Evolutionary conservation across 1,140 invertebrate genomes (phyloP).

Genomic region (Heliconius himera): DNA sequence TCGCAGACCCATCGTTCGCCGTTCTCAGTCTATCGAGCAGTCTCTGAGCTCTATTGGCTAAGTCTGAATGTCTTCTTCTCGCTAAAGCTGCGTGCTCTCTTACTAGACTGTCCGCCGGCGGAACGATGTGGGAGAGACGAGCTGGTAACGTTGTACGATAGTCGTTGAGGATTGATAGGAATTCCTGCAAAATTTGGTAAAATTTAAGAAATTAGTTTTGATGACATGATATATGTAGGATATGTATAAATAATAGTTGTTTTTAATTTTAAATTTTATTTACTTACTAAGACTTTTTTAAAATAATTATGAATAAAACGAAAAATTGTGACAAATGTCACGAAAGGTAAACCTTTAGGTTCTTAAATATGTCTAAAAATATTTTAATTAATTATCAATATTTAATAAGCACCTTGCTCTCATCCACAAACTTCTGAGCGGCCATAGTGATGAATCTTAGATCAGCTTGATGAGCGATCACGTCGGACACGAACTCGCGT

Average conservation of each 20-base stretch:
- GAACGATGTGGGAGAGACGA: constrained; percentile 89
- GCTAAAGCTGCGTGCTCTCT: constrained; percentile 81
- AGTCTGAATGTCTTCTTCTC: constrained; percentile 86
- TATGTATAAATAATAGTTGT: no score
- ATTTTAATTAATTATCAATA: background rate
- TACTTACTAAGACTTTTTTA: no score
- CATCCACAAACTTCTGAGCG: constrained; percentile 96
- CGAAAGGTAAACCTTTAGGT: no score
- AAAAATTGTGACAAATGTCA: no score
- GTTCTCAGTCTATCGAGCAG: constrained; percentile 90
- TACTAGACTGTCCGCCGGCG: constrained; percentile 76
- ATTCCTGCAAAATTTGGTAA: constrained; percentile 82
- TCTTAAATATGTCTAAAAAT: background rate
- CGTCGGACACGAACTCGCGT: constrained; percentile 95
- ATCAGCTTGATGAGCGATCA: constrained; percentile 97
- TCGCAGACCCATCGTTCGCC: constrained; percentile 89
- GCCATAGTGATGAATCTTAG: constrained; percentile 96
- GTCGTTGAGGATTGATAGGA: constrained; percentile 90
- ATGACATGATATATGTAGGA: no score
- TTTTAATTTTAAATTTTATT: no score
- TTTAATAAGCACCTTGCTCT: constrained; percentile 86
- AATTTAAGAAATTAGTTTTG: no score
- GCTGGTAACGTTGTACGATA: constrained; percentile 92
- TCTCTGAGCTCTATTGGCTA: constrained; percentile 90
- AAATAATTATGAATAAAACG: no score